Evolutionary conservation across 2,888 invertebrate genomes (phyloP), one percentile per base, ranked within the genome.

Genomic region (Tenthredo scrophulariae): DNA sequence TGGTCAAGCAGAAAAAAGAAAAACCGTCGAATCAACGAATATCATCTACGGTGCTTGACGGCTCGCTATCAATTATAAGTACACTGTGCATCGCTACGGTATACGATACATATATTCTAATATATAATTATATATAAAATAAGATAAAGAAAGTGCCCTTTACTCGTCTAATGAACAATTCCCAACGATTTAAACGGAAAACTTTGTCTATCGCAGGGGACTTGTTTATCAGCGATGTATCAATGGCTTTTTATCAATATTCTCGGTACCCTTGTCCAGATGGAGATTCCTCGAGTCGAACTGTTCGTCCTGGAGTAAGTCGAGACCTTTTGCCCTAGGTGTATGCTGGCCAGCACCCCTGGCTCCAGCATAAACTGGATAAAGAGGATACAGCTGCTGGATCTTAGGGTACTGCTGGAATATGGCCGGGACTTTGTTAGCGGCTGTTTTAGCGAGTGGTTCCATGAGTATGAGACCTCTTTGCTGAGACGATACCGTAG

Each of bases 361-460:
- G 2, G 91, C 91, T 0, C 92, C 92, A n/a, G 90, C 90, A 85
- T 92, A 92, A 67, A 92, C 89, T 26, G 92, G 92, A 86, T 91
- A 92, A 37, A 92, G 86, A 4, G 97, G 97, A 92, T 97, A 97
- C 88, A 97, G 96, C 89, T 96, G 95, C 92, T 97, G 96, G 87
- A 96, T 96, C 94, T 96, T 97, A 88, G 96, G 95, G 92, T 97
- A 97, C 89, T 96, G 95, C 92, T 96, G 96, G 93, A 96, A 97
- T 85, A 96, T 94, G 89, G 95, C 95, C 29, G 96, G 96, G 93
- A 96, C 96, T 92, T 96, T 95, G 87, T 91, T 91, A 84, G 91
- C 91, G 46, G 91, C 90, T n/a, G 92, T 89, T 86, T 93, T 92
- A 5, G 92, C 91, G 0, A 93, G 91, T 26, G 93, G 93, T 82